Base-by-base conservation (phyloP, 2,113 vertebrate genomes). In the Onychorhynchus coronatus region DNA sequence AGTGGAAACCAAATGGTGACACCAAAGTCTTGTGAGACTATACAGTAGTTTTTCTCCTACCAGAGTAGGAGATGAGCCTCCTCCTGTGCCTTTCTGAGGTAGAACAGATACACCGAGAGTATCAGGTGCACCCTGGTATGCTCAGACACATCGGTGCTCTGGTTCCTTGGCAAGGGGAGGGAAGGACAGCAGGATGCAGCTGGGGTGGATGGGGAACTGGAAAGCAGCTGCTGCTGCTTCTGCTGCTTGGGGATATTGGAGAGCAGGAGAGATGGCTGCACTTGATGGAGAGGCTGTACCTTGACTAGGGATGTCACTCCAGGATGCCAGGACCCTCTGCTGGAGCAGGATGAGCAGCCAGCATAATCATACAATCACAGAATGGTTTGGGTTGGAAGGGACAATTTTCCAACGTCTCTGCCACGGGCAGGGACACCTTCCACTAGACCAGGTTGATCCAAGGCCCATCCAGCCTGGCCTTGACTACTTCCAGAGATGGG, bases 1-100 rank as follows among this genome's bases (percentile, higher is more conserved):
- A 95, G 82, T 86, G 33, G 94, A 95, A 91, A 95, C 68, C n/a
- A 31, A 96, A 92, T 44, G 87, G 87, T 96, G 97, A 94, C 73
- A 46, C 89, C 67, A 77, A 91, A 65, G 94, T 15, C 2, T 62
- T 42, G 68, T 93, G 96, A 89, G 94, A 79, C 63, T 89, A 8
- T 65, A 42, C 59, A 93, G 97, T 89, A 92, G 96, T 94, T 85
- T 88, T 93, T 76, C 91, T 96, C 79, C 80, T 96, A 41, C 93
- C 61, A 31, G 84, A 91, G 79, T 53, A 14, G 49, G 49, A 50
- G 28, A 82, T 89, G 87, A 94, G 80, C 91, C 95, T 95, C 82
- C 95, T 95, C 91, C 83, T 31, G 73, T 65, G 82, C 31, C 14
- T 96, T 93, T 87, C 94, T 95, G 71, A 84, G 37, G n/a, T 50